Evolutionary conservation across 2,113 vertebrate genomes (phyloP), one percentile per base, ranked within the genome.

Genomic region (Etia nguti): DNA sequence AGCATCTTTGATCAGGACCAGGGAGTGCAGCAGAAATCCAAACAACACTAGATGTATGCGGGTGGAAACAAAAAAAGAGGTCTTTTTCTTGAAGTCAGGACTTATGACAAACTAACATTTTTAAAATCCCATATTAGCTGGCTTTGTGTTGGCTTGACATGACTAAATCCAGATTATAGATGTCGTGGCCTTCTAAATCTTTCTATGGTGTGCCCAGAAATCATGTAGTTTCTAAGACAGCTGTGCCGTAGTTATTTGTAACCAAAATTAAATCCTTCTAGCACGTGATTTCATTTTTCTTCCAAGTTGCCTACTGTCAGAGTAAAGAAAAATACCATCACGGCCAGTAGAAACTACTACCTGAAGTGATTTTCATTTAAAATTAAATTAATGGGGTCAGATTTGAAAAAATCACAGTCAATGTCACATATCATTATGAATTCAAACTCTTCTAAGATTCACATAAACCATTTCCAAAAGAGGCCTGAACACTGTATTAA

Each of bases 101-200:
- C 48, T 55, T 55, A 48, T 52, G 86, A 88, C 43, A 62, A 62
- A 79, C 73, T 48, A 77, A 15, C 31, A 26, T n/a, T 87, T 86
- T 85, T 89, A 75, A 81, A 86, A 38, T 79, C 62, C 22, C 48
- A 70, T 57, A 90, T 90, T 88, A 88, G 80, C 46, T 38, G 79
- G 56, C 57, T 83, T 89, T 90, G 31, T 56, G 87, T 77, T 86
- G 77, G 77, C 15, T 81, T 83, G 84, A 90, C 84, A 84, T n/a
- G 68, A 83, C 84, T 88, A 75, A 92, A 89, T 91, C 88, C 91
- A 92, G 89, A 92, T 91, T 92, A 92, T 10, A 22, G 60, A 59
- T 83, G 81, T 73, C 5, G 77, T 86, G 86, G 41, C 83, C 65
- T 89, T 89, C 90, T 85, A 86, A 57, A 89, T 54, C 57, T 2